These are phyloP conservation scores for Alosa alosa DNA, from an alignment of 2,113 vertebrate species.

Conservation along the genomic window DNA sequence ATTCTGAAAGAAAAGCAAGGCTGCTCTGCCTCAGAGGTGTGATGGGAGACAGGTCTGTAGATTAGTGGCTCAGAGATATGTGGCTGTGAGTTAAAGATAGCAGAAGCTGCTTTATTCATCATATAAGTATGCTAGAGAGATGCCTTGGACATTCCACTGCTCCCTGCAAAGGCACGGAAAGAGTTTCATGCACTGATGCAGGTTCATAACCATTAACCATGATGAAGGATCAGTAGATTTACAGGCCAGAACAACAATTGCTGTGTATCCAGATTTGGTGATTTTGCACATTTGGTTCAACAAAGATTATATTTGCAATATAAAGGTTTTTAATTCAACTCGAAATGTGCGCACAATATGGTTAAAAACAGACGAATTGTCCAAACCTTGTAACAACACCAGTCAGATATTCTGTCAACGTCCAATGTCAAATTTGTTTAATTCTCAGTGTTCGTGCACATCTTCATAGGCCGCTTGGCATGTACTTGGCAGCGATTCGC, in stretches of 20 bases:
- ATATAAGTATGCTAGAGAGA: not conserved
- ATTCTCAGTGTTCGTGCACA: not conserved
- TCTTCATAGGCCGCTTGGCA: slow-evolving; percentile 10
- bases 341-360: not conserved
- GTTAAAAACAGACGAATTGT: not conserved
- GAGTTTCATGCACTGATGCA: not conserved
- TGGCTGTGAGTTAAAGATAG: not conserved
- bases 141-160: not conserved
- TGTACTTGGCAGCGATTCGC: not conserved
- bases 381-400: not conserved
- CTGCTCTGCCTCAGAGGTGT: not conserved
- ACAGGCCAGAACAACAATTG: not conserved
- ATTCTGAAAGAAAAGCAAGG: not conserved
- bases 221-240: not conserved
- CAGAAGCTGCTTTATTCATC: not conserved
- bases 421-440: not conserved
- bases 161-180: not conserved
- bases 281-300: not conserved
- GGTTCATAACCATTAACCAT: not conserved
- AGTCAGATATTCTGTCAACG: not conserved
- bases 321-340: not conserved
- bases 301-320: not conserved
- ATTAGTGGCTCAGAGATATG: not conserved
- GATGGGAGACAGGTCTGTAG: not conserved
- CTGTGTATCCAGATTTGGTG: not conserved